Percentiles rank a stretch among this genome's conserved stretches.
Conservation (phyloP, 1,140 invertebrate species). For the Amyelois transitella region DNA sequence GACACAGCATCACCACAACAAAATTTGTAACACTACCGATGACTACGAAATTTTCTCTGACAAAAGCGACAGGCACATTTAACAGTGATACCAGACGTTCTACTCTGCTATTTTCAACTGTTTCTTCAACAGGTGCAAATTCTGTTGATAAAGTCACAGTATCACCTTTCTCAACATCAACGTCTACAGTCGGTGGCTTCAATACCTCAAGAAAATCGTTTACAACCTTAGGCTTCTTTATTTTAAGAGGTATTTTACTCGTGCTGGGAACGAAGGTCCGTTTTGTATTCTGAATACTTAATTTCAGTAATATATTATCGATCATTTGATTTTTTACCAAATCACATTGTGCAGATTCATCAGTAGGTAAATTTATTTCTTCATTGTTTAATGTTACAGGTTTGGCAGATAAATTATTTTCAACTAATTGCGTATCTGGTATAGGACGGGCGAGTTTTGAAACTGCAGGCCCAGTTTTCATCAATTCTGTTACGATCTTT, state of each 20-base stretch:
- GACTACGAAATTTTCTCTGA: constrained; percentile 41
- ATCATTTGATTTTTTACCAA: constrained; percentile 37
- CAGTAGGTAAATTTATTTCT: constrained; percentile 7
- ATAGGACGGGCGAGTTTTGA: constrained; percentile 12
- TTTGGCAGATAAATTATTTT: not conserved
- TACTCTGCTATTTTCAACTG: not conserved
- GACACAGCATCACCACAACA: constrained; percentile 34
- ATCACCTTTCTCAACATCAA: constrained; percentile 20
- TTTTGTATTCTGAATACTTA: constrained; percentile 19
- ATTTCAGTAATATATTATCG: constrained; percentile 33
- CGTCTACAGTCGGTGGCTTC: constrained; percentile 19
- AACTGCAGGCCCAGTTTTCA: constrained; percentile 25
- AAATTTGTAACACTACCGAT: constrained; percentile 45
- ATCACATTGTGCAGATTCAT: constrained; percentile 38
- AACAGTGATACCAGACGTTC: constrained; percentile 14
- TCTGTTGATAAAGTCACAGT: constrained; percentile 24
- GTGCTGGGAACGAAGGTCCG: constrained; percentile 2
- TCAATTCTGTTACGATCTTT: constrained; percentile 41
- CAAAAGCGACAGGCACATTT: constrained; percentile 20
- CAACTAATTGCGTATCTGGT: not conserved
- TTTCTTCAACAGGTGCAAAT: constrained; percentile 1
- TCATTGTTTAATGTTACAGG: not conserved
- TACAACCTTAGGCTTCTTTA: constrained; percentile 19
- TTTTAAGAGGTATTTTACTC: constrained; percentile 15
- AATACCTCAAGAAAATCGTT: constrained; percentile 33